phyloP scores from a whole-genome alignment of 2,888 invertebrate genomes.

The Bombyx huttoni region DNA sequence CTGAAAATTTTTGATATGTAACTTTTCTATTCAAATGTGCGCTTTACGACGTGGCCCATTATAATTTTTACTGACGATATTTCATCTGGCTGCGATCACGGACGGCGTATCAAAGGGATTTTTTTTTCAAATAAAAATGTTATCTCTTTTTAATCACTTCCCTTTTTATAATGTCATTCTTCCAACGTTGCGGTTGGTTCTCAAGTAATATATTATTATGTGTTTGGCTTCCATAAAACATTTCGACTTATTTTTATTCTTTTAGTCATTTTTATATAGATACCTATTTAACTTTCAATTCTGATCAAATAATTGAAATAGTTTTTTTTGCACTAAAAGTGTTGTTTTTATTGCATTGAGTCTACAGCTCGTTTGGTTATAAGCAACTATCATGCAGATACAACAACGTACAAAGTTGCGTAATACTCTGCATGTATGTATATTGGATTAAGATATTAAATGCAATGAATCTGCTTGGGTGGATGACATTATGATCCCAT shows the following conservation, averaged over 20 bases:
- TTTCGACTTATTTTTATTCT: not conserved
- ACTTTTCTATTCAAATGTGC: slow-evolving; percentile 69
- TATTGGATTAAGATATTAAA: no score
- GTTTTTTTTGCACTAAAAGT: not conserved
- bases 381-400: no score
- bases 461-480: no score
- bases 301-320: not conserved
- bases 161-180: slow-evolving; percentile 31
- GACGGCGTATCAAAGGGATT: slow-evolving; percentile 58
- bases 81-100: slow-evolving; percentile 53
- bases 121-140: slow-evolving; percentile 49
- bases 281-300: not conserved
- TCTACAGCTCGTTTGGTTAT: no score
- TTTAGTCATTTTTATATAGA: not conserved
- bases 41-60: slow-evolving; percentile 62
- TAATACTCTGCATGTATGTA: no score
- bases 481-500: no score
- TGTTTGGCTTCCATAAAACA: not conserved
- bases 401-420: no score
- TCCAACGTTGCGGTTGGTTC: slow-evolving; percentile 3
- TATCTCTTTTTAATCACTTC: slow-evolving; percentile 68
- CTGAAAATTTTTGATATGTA: slow-evolving; percentile 72
- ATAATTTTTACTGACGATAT: slow-evolving; percentile 66
- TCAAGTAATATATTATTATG: not conserved
- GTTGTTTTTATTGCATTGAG: no score